These are phyloP conservation scores for Neuroscelio doddi DNA, from an alignment of 2,888 invertebrate genomes.

Conservation along the genomic window DNA sequence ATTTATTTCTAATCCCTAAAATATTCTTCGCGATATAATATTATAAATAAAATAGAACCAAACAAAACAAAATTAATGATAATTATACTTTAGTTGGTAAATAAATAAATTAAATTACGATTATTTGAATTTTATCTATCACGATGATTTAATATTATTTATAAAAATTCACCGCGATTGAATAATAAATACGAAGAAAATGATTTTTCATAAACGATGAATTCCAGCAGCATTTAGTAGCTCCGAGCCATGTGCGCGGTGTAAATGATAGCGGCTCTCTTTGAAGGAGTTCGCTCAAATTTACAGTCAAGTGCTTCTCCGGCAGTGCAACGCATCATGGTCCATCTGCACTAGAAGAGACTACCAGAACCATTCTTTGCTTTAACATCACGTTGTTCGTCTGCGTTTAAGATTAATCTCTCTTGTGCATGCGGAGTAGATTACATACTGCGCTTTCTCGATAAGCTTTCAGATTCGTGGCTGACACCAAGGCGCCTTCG, in stretches of 20 bases:
- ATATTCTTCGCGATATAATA: no score
- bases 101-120: no score
- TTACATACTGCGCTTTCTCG: slow-evolving; percentile 14
- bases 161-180: no score
- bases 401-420: slow-evolving; percentile 17
- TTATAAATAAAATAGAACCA: no score
- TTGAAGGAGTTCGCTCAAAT: slow-evolving; percentile 57
- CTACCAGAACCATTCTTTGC: slow-evolving; percentile 19
- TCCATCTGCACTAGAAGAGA: slow-evolving; percentile 8
- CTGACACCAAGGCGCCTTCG: slow-evolving; percentile 17
- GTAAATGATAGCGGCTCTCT: slow-evolving; percentile 67
- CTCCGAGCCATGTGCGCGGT: slow-evolving; percentile 66
- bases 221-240: slow-evolving; percentile 13
- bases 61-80: no score
- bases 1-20: no score
- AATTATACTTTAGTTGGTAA: no score
- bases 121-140: no score
- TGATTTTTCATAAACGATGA: slow-evolving; percentile 11
- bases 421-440: slow-evolving; percentile 24
- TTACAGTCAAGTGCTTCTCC: slow-evolving; percentile 57
- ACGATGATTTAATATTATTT: no score
- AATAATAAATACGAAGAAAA: no score
- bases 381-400: slow-evolving; percentile 16
- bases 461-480: slow-evolving; percentile 16
- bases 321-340: slow-evolving; percentile 41